These are phyloP conservation scores for Zaprionus africanus DNA, from an alignment of 1,140 invertebrate species.

Conservation along the genomic window DNA sequence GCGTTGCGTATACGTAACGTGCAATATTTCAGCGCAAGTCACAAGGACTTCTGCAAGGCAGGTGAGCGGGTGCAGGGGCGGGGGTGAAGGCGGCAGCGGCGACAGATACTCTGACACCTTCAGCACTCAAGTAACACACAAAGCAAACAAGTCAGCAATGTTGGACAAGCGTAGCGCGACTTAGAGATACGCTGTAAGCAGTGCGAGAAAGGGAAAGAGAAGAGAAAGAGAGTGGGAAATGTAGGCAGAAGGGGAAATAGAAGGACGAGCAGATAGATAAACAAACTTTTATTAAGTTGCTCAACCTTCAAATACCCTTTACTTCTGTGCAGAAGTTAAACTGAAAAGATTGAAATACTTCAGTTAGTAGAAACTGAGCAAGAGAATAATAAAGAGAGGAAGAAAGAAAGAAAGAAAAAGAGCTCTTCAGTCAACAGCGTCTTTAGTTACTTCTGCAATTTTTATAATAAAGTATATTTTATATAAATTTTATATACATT, in stretches of 20 bases:
- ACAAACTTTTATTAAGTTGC: neutral
- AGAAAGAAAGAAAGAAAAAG: no score
- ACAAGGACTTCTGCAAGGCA: constrained; percentile 10
- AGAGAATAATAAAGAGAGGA: no score
- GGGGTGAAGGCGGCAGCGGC: neutral
- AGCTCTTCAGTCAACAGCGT: no score
- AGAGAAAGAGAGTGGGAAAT: neutral
- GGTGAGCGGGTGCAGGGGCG: neutral
- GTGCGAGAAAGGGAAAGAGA: neutral
- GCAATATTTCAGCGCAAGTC: constrained; percentile 48
- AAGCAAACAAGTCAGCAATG: constrained; percentile 35
- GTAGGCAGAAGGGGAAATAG: neutral
- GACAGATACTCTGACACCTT: constrained; percentile 36
- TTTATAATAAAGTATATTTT: no score
- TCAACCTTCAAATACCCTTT: neutral
- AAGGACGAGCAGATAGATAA: neutral
- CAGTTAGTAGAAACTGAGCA: neutral
- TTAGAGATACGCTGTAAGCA: neutral
- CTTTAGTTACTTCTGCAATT: no score
- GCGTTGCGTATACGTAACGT: constrained; percentile 66
- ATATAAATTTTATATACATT: no score
- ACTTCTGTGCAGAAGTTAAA: neutral
- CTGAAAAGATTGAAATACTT: no score
- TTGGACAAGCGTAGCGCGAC: neutral
- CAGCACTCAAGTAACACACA: constrained; percentile 39